Evolutionary conservation across 2,888 invertebrate genomes (phyloP).

Genomic region (Melanostoma scalare): DNA sequence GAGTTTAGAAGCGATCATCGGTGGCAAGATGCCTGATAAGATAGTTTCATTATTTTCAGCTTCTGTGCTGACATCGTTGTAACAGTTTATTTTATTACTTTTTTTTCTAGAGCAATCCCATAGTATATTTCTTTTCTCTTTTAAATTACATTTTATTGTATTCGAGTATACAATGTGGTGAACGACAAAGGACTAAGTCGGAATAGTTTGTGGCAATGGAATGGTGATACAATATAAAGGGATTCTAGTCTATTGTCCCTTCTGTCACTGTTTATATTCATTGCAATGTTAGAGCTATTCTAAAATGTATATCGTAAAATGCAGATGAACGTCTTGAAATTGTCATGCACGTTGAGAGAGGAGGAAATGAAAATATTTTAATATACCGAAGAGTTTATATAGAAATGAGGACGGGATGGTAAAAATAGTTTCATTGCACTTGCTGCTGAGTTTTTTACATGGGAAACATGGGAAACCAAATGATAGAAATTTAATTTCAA

Average conservation of each 20-base stretch:
- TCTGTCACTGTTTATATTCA: neutral
- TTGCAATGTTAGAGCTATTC: neutral
- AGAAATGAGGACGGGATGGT: too few relatives aligned
- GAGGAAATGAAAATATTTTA: too few relatives aligned
- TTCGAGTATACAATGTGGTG: constrained; percentile 12
- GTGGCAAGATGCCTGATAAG: neutral
- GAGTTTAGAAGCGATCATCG: constrained; percentile 27
- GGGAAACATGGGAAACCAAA: too few relatives aligned
- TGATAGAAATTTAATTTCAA: too few relatives aligned
- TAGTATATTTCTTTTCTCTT: constrained; percentile 8
- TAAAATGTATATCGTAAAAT: constrained; percentile 6
- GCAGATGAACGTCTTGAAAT: constrained; percentile 9
- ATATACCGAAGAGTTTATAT: too few relatives aligned
- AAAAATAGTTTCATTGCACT: too few relatives aligned
- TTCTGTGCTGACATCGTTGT: constrained; percentile 31
- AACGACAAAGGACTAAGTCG: constrained; percentile 3
- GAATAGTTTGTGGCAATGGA: constrained; percentile 3
- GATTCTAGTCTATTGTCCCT: neutral
- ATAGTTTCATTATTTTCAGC: constrained; percentile 45
- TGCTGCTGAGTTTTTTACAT: too few relatives aligned
- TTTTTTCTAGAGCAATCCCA: constrained; percentile 20
- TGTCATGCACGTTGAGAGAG: neutral
- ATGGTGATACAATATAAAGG: neutral
- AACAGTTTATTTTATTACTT: constrained; percentile 18
- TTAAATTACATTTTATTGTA: constrained; percentile 23